Evolutionary conservation across 2,113 vertebrate species (phyloP).

Genomic region (Struthio camelus): DNA sequence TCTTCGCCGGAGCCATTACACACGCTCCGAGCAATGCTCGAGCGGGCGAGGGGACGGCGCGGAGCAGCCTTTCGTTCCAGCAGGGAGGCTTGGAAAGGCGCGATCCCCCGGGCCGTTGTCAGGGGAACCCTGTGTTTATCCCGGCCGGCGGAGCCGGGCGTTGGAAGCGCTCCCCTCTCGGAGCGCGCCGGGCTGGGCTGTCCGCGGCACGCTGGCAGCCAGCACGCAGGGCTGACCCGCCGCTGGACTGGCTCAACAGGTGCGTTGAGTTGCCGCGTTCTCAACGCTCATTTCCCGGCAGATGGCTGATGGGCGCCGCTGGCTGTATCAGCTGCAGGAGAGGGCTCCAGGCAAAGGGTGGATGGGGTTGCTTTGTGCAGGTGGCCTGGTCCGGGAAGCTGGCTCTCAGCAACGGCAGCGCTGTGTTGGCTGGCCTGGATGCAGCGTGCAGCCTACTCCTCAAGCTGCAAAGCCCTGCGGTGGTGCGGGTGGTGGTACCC

Average conservation of each 20-base stretch:
- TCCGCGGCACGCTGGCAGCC: background rate
- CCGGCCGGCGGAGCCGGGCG: background rate
- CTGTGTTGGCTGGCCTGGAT: background rate
- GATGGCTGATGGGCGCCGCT: accelerated
- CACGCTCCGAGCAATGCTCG: background rate
- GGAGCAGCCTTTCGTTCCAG: background rate
- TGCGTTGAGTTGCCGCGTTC: background rate
- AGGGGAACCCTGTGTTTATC: background rate
- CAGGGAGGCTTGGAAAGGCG: background rate
- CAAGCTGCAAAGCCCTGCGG: accelerated
- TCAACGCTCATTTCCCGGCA: accelerated
- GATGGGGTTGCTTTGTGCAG: background rate
- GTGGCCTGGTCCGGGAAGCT: background rate
- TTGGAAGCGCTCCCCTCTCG: background rate
- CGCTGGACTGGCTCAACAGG: no score
- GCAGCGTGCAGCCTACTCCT: background rate
- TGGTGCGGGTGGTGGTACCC: background rate
- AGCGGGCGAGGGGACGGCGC: background rate
- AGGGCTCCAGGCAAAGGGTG: background rate
- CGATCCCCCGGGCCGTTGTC: background rate
- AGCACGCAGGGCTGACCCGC: accelerated
- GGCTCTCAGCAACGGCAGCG: background rate
- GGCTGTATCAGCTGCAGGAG: accelerated
- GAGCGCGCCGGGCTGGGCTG: no score
- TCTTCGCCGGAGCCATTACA: background rate